Evolutionary conservation across 2,113 vertebrate genomes (phyloP).

Genomic region (Laticauda laticaudata): DNA sequence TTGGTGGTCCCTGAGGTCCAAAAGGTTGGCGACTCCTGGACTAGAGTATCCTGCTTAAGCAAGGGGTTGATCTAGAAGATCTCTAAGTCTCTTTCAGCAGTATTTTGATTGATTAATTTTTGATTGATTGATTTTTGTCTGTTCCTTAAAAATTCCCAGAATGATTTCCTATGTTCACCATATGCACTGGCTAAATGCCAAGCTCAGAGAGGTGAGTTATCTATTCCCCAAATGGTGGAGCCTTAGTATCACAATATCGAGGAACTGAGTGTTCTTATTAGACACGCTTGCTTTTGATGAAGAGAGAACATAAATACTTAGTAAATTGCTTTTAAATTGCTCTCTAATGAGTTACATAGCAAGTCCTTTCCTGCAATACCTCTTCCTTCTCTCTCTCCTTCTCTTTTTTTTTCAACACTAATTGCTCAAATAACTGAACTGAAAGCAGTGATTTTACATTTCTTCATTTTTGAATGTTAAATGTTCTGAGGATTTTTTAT

Average conservation of each 20-base stretch:
- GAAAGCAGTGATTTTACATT: constrained; percentile 29
- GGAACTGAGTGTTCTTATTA: not conserved
- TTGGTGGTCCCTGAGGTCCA: no score
- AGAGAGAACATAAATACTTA: not conserved
- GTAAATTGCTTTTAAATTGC: constrained; percentile 39
- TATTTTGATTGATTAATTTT: no score
- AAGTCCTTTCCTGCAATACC: not conserved
- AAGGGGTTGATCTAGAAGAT: no score
- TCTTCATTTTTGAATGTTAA: constrained; percentile 36
- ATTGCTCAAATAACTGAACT: constrained; percentile 41
- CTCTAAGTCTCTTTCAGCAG: no score
- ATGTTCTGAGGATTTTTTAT: constrained; percentile 30
- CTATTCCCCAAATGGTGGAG: not conserved
- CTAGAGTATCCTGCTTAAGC: no score
- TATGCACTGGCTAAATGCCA: not conserved
- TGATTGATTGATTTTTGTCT: not conserved
- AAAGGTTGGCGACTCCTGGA: no score
- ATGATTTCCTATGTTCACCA: not conserved
- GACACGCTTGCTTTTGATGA: not conserved
- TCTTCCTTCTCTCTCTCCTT: not conserved
- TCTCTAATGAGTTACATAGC: not conserved
- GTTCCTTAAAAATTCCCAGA: not conserved
- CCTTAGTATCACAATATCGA: not conserved
- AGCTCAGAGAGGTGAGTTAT: not conserved
- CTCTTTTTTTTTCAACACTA: constrained; percentile 27